Percentiles rank a stretch among this genome's conserved stretches.
Evolutionary conservation across 2,797 vertebrate genomes (phyloP).

Genomic region (Orientallactaga sibirica): DNA sequence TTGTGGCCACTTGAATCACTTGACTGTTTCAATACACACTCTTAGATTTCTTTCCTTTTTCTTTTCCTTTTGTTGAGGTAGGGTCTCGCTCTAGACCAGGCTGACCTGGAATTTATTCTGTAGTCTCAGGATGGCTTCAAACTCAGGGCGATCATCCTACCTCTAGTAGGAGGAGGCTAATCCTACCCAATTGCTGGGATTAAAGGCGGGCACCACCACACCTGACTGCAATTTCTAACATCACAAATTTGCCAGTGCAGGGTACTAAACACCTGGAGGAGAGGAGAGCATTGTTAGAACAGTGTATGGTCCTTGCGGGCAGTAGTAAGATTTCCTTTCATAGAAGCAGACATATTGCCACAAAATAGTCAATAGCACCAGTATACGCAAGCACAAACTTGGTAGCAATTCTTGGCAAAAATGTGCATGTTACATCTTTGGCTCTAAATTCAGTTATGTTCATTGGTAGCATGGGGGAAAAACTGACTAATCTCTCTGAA

Average conservation of each 20-base stretch:
- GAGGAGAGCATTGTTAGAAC: background rate
- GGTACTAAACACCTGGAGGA: background rate
- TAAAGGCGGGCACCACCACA: no score
- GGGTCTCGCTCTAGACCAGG: background rate
- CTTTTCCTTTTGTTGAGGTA: background rate
- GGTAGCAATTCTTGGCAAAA: constrained; percentile 28
- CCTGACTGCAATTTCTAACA: no score
- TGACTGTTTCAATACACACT: background rate
- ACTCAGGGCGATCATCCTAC: no score
- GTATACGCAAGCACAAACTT: background rate
- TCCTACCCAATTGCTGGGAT: no score
- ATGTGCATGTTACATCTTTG: background rate
- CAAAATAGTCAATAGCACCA: constrained; percentile 13
- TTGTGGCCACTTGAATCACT: background rate
- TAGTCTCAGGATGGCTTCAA: no score
- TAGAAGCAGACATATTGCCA: constrained; percentile 10
- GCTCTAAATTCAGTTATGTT: constrained; percentile 25
- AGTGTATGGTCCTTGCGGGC: background rate
- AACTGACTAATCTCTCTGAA: background rate
- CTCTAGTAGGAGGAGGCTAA: no score
- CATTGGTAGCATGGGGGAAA: background rate
- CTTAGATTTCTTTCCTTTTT: background rate
- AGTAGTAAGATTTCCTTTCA: constrained; percentile 37
- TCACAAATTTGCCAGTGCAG: constrained; percentile 1
- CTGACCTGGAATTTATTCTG: no score